Evolutionary conservation across 2,797 vertebrate genomes (phyloP), one percentile per base, ranked within the genome.

Genomic region (Catamblyrhynchus diadema): DNA sequence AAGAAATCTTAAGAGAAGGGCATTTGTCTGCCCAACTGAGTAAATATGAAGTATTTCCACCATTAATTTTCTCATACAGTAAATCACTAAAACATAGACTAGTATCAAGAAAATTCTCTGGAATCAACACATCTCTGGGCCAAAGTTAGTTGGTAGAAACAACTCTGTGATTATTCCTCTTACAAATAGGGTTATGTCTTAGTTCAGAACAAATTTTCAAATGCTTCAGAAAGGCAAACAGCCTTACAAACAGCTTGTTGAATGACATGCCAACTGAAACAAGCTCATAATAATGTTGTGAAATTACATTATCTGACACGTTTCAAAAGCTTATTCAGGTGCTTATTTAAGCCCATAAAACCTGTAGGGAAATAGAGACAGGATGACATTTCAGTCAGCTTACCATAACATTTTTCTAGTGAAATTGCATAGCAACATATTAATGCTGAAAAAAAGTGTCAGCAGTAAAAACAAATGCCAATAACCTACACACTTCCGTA

Each of bases 281-380:
- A 96, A 83, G 83, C 66, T 82, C 39, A 5, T 69, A 96, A 92
- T 89, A 96, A 95, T 48, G 6, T 50, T 84, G 85, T 81, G 93
- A 96, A 96, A 94, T 84, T 33, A 81, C 90, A 96, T 94, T 97
- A 96, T 96, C 95, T 96, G 87, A 96, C 94, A 95, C 64, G 20
- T 93, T 86, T 94, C 88, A 93, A 88, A 96, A 96, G 96, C 96
- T 97, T 97, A 95, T 92, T 97, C 97, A 97, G 97, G 97, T 97
- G 97, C 94, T 95, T 96, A 72, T 81, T 96, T 95, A 96, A 97
- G 78, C 39, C 79, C 81, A 62, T 42, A 83, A 94, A 95, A 66
- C 56, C 93, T 86, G 21, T 6, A 93, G 83, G 91, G 90, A 97
- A 97, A 95, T 93, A 95, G 92, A 84, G 86, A 91, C 30, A 81